phyloP scores from a whole-genome alignment of 2,888 invertebrate species.

The Oscheius onirici region DNA sequence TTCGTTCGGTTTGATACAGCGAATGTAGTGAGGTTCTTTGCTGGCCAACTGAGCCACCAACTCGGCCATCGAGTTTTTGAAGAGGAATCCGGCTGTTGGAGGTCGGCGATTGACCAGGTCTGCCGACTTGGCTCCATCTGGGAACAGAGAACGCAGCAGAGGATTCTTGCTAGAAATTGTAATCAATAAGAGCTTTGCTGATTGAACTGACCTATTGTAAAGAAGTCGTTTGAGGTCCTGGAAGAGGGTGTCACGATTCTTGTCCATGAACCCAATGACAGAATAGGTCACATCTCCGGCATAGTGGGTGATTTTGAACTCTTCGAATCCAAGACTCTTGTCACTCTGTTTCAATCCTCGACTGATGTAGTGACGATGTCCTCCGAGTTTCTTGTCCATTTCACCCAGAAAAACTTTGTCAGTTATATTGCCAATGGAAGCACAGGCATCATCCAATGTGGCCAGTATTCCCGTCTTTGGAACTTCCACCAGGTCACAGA shows the following conservation, averaged over 20 bases:
- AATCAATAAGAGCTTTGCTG: background rate
- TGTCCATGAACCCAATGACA: constrained; percentile 90
- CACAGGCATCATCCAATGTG: constrained; percentile 95
- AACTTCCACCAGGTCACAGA: constrained; percentile 93
- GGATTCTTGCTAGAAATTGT: constrained; percentile 40
- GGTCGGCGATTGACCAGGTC: constrained; percentile 93
- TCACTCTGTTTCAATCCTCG: constrained; percentile 77
- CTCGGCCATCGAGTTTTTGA: constrained; percentile 89
- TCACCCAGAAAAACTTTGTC: constrained; percentile 83
- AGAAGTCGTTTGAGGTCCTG: constrained; percentile 94
- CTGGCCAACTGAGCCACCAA: constrained; percentile 86
- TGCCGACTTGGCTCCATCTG: constrained; percentile 91
- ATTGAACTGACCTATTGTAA: constrained; percentile 77
- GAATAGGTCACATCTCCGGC: constrained; percentile 95
- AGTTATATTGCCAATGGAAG: constrained; percentile 90
- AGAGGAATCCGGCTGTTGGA: constrained; percentile 89
- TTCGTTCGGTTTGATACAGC: constrained; percentile 96
- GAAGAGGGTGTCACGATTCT: constrained; percentile 94
- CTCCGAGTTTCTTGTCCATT: constrained; percentile 87
- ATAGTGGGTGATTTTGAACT: constrained; percentile 82
- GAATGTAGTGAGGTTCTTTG: constrained; percentile 84
- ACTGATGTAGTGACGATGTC: constrained; percentile 90
- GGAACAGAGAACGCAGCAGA: constrained; percentile 90
- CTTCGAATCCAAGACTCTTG: constrained; percentile 74
- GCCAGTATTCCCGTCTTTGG: constrained; percentile 89